phyloP scores from a whole-genome alignment of 2,797 vertebrate species.

The Rousettus madagascariensis region DNA sequence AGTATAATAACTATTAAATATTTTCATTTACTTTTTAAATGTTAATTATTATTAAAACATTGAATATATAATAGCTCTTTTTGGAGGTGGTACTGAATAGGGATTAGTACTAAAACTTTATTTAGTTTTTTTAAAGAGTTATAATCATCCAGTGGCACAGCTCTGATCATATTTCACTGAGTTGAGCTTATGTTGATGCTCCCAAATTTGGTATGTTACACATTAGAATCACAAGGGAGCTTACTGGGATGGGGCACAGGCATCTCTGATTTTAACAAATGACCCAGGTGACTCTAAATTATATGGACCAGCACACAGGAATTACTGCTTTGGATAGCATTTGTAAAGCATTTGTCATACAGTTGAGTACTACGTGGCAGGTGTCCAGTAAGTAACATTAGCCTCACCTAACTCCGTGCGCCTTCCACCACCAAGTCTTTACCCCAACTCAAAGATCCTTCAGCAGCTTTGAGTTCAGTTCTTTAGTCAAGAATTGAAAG shows the following conservation, averaged over 20 bases:
- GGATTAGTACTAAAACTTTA: constrained; percentile 22
- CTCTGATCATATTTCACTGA: background rate
- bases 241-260: background rate
- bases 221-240: background rate
- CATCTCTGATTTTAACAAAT: background rate
- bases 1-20: background rate
- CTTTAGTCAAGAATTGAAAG: background rate
- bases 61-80: background rate
- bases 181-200: background rate
- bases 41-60: constrained; percentile 24
- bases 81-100: background rate
- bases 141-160: background rate
- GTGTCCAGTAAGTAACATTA: background rate
- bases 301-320: background rate
- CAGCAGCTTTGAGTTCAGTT: background rate
- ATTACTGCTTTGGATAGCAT: background rate
- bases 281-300: constrained; percentile 6
- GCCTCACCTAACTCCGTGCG: background rate
- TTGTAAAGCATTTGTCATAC: background rate
- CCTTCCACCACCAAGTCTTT: background rate
- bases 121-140: constrained; percentile 31
- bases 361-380: background rate
- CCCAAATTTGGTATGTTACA: background rate
- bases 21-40: background rate
- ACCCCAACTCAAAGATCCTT: background rate